phyloP scores from a whole-genome alignment of 2,797 vertebrate species.

The Sarcophilus harrisii region DNA sequence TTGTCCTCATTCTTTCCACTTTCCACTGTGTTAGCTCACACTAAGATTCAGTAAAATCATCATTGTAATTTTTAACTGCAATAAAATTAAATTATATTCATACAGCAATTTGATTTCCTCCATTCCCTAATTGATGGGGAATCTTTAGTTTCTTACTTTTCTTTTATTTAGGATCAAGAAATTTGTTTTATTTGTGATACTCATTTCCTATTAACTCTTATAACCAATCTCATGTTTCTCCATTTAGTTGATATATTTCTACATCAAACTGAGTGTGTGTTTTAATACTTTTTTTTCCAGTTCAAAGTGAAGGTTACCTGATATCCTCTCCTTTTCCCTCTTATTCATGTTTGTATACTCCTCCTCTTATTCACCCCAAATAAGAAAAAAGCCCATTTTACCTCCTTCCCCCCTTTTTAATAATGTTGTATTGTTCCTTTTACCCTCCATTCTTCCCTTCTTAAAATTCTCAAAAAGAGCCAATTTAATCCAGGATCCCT shows the following conservation, averaged over 20 bases:
- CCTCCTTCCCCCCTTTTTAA: too few relatives aligned
- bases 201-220: neutral
- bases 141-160: neutral
- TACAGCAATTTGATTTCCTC: neutral
- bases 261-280: neutral
- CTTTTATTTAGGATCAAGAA: neutral
- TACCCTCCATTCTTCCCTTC: too few relatives aligned
- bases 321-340: too few relatives aligned
- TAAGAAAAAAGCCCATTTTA: too few relatives aligned
- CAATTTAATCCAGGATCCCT: too few relatives aligned
- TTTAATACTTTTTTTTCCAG: too few relatives aligned
- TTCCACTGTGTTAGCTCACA: neutral
- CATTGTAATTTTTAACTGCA: neutral
- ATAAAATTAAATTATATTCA: neutral
- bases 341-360: too few relatives aligned
- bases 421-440: too few relatives aligned
- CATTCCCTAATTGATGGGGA: neutral
- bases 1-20: neutral
- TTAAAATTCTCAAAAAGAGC: too few relatives aligned
- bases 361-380: too few relatives aligned
- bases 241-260: neutral
- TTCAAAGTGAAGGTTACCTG: too few relatives aligned
- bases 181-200: neutral
- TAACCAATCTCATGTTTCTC: neutral
- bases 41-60: neutral